Evolutionary conservation across 2,888 invertebrate species (phyloP).

Genomic region (Zaprionus obscuricornis): DNA sequence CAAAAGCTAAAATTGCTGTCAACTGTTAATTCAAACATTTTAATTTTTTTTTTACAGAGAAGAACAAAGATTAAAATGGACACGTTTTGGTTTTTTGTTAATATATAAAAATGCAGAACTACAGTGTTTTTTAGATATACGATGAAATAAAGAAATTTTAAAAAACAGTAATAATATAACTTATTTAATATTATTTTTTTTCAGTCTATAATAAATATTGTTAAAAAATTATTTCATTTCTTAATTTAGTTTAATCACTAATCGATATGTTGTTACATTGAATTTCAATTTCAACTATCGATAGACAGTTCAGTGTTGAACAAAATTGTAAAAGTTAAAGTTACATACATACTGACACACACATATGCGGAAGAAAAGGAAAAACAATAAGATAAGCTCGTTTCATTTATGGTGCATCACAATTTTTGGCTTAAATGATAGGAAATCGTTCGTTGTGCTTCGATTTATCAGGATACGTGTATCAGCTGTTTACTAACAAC

Average conservation of each 20-base stretch:
- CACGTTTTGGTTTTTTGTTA: too few relatives aligned
- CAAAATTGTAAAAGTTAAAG: slow-evolving; percentile 19
- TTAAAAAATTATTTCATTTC: neutral
- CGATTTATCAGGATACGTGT: slow-evolving; percentile 16
- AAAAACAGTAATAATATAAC: too few relatives aligned
- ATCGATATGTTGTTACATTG: neutral
- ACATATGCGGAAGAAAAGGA: slow-evolving; percentile 26
- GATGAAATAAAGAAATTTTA: too few relatives aligned
- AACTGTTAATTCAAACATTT: too few relatives aligned
- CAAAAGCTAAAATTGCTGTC: neutral
- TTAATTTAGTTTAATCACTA: neutral
- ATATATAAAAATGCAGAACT: too few relatives aligned
- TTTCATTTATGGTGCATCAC: slow-evolving; percentile 29
- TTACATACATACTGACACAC: slow-evolving; percentile 11
- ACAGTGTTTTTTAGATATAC: too few relatives aligned
- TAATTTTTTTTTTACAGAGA: too few relatives aligned
- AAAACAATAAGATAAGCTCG: slow-evolving; percentile 36
- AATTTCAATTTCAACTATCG: neutral
- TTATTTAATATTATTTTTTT: too few relatives aligned
- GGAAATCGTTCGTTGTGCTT: slow-evolving; percentile 12
- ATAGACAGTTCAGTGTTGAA: slow-evolving; percentile 3
- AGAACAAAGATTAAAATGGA: too few relatives aligned
- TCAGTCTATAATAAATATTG: too few relatives aligned
- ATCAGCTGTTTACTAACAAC: slow-evolving; percentile 38
- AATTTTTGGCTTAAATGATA: slow-evolving; percentile 37